Evolutionary conservation across 2,797 vertebrate genomes (phyloP).

Genomic region (Centroberyx gerrardi): DNA sequence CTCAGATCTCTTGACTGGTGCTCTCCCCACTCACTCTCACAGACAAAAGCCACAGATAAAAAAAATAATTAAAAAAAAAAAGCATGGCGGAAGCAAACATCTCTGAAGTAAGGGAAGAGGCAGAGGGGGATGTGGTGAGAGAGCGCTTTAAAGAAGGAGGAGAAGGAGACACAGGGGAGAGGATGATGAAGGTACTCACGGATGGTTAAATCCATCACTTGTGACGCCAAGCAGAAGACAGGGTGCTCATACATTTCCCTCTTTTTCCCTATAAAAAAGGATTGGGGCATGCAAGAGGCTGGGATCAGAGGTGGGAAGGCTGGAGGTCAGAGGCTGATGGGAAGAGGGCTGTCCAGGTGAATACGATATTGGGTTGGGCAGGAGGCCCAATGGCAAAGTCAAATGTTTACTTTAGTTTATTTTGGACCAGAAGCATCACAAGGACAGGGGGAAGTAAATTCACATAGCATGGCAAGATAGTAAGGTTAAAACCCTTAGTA

Average conservation of each 20-base stretch:
- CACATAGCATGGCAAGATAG: conserved; percentile 91
- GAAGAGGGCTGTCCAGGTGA: conserved; percentile 81
- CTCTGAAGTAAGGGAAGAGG: conserved; percentile 60
- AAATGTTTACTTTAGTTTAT: conserved; percentile 50
- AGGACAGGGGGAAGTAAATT: conserved; percentile 88
- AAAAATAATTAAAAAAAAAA: conserved; percentile 44
- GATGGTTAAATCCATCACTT: conserved; percentile 99
- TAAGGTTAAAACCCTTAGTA: conserved; percentile 95
- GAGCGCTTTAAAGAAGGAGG: conserved; percentile 86
- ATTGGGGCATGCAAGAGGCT: conserved; percentile 99
- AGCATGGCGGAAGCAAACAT: conserved; percentile 68
- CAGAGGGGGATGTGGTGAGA: conserved; percentile 63
- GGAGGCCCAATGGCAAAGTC: conserved; percentile 50
- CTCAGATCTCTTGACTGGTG: conserved; percentile 67
- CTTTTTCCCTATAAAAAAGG: conserved; percentile 99
- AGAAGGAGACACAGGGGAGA: conserved; percentile 88
- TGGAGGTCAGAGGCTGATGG: conserved; percentile 90
- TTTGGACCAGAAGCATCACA: conserved; percentile 86
- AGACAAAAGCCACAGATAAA: conserved; percentile 74
- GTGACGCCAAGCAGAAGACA: conserved; percentile 99
- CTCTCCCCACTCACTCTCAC: conserved; percentile 78
- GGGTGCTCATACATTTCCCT: conserved; percentile 99
- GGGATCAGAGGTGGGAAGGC: conserved; percentile 96
- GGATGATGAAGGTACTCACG: conserved; percentile 99
- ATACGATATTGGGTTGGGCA: conserved; percentile 53